A percentile compares a stretch with the other conserved stretches of the same genome.
Evolutionary conservation across 2,113 vertebrate species (phyloP).

Genomic region (Gyps fulvus): DNA sequence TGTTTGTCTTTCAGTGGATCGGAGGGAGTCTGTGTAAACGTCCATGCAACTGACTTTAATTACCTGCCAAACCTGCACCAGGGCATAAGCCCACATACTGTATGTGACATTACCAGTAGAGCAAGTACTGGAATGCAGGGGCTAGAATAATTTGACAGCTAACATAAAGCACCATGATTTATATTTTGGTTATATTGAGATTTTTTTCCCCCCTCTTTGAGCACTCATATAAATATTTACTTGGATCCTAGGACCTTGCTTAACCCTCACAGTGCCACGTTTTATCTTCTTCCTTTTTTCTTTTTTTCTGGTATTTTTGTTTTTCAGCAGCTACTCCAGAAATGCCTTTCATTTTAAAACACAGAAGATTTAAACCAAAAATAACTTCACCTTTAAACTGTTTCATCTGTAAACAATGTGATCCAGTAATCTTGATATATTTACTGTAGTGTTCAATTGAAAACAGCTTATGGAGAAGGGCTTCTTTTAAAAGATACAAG

Average conservation of each 20-base stretch:
- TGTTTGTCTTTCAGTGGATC: slow-evolving; percentile 16
- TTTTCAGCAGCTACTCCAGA: slow-evolving; percentile 22
- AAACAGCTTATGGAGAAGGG: slow-evolving; percentile 38
- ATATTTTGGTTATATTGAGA: slow-evolving; percentile 72
- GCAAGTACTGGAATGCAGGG: slow-evolving; percentile 58
- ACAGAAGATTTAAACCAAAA: slow-evolving; percentile 30
- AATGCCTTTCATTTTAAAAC: slow-evolving; percentile 43
- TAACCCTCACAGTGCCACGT: slow-evolving; percentile 64
- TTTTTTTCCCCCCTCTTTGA: slow-evolving; percentile 62
- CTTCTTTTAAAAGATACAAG: slow-evolving; percentile 34
- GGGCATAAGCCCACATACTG: slow-evolving; percentile 14
- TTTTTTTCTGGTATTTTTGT: background rate
- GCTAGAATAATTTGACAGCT: slow-evolving; percentile 71
- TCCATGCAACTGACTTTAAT: slow-evolving; percentile 43
- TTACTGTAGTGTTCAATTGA: slow-evolving; percentile 54
- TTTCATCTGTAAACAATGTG: slow-evolving; percentile 48
- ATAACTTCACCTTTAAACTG: slow-evolving; percentile 60
- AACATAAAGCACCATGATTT: slow-evolving; percentile 71
- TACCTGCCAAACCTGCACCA: slow-evolving; percentile 42
- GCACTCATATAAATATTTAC: slow-evolving; percentile 79
- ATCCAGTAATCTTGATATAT: slow-evolving; percentile 39
- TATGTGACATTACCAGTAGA: slow-evolving; percentile 57
- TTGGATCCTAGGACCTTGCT: slow-evolving; percentile 68
- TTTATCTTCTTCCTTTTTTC: slow-evolving; percentile 26
- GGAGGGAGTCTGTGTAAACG: slow-evolving; percentile 41